Conservation (phyloP, 2,113 vertebrate species). For the Synodontis membranacea region DNA sequence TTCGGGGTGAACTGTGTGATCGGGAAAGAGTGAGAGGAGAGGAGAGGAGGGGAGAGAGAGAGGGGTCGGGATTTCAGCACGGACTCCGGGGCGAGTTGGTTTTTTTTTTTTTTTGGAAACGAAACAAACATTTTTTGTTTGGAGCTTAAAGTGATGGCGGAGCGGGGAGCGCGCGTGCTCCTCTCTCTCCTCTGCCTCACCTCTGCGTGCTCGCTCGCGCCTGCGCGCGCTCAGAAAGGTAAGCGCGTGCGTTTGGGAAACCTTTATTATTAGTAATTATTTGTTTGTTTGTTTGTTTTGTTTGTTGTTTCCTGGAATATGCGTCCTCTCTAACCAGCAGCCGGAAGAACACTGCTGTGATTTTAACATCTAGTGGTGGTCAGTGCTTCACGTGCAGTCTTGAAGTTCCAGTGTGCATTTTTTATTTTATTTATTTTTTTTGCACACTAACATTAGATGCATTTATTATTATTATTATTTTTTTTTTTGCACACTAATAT, state of each 20-base stretch:
- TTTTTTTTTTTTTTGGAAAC: neutral
- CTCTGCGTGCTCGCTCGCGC: constrained; percentile 66
- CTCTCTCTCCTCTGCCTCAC: constrained; percentile 78
- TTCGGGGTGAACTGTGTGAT: constrained; percentile 63
- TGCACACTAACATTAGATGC: neutral
- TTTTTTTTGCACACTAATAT: neutral
- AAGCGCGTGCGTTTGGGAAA: constrained; percentile 41
- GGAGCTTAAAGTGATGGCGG: constrained; percentile 77
- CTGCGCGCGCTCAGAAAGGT: constrained; percentile 77
- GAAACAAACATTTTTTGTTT: constrained; percentile 62
- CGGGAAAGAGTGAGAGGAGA: constrained; percentile 33
- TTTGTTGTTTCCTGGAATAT: neutral
- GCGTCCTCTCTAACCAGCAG: neutral
- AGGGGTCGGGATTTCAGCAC: neutral
- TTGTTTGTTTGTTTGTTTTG: neutral
- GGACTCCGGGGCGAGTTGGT: constrained; percentile 21
- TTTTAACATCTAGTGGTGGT: neutral
- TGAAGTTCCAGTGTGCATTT: neutral
- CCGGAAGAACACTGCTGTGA: neutral
- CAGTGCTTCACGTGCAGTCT: neutral
- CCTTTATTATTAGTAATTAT: accelerated
- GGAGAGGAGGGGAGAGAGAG: too few species aligned
- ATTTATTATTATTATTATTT: too few species aligned
- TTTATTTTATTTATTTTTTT: neutral
- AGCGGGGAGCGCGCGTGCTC: constrained; percentile 78